These are phyloP conservation scores for Platichthys stellatus DNA, from an alignment of 2,113 vertebrate genomes.

Conservation along the genomic window DNA sequence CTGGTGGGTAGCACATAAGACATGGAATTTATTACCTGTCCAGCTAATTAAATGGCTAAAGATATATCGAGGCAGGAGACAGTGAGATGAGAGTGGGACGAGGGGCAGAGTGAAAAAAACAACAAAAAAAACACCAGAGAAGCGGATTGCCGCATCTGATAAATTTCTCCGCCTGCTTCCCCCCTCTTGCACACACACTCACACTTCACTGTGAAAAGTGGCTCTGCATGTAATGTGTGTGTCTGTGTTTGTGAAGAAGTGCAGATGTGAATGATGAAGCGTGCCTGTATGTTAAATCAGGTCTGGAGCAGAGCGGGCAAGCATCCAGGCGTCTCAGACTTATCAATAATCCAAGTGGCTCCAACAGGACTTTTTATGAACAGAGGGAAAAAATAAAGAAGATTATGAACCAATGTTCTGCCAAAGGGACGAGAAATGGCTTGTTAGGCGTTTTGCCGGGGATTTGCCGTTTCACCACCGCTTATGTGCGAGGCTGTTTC, in stretches of 20 bases:
- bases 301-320: slow-evolving; percentile 29
- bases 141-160: slow-evolving; percentile 59
- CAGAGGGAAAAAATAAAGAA: slow-evolving; percentile 24
- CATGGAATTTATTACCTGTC: slow-evolving; percentile 78
- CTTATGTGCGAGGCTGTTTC: background rate
- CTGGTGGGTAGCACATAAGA: slow-evolving; percentile 39
- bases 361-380: slow-evolving; percentile 44
- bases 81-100: slow-evolving; percentile 58
- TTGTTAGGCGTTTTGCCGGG: slow-evolving; percentile 44
- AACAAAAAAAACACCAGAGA: slow-evolving; percentile 32
- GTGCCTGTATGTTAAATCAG: slow-evolving; percentile 44
- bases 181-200: slow-evolving; percentile 25
- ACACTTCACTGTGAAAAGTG: slow-evolving; percentile 49
- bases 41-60: slow-evolving; percentile 81
- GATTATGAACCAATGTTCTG: slow-evolving; percentile 42
- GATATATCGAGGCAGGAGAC: slow-evolving; percentile 68
- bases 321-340: slow-evolving; percentile 21
- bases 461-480: slow-evolving; percentile 52
- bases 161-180: slow-evolving; percentile 46
- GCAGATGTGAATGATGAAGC: slow-evolving; percentile 53
- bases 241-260: slow-evolving; percentile 28
- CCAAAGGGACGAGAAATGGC: slow-evolving; percentile 55
- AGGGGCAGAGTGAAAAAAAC: slow-evolving; percentile 43
- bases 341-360: slow-evolving; percentile 58
- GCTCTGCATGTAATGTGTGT: slow-evolving; percentile 21